Base-by-base conservation (phyloP, 2,888 invertebrate genomes). In the Horisme vitalbata region DNA sequence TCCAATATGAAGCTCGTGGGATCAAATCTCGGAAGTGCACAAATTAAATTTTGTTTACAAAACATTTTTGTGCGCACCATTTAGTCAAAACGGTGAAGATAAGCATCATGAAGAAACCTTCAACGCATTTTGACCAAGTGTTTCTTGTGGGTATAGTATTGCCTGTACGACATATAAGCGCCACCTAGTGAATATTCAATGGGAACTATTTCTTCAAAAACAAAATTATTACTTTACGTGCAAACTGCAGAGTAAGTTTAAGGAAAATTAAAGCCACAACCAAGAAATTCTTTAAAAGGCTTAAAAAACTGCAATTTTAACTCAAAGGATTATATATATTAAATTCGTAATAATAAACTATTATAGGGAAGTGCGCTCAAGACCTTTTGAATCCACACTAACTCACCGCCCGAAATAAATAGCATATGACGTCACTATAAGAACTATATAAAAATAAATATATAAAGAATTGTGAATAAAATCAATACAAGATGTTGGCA, bases 361-460 rank as follows among this genome's bases (percentile, higher is more conserved):
- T 20, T 12, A 10, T 15, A 13, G 48, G 48, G 44, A 55, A 50
- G 52, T 55, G 55, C 73, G 65, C 60, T 37, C 31, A 23, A 47
- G 41, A 55, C 46, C 6, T 30, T 32, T 9, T 26, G 12, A n/a
- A 39, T 57, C 77, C 82, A 81, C 82, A 81, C 83, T 83, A 83
- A 79, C 81, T 79, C 74, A 79, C 78, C 76, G 73, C 65, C 68
- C 33, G 41, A 65, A 73, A 67, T 67, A 52, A 47, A 58, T 55
- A 46, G 52, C 47, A 37, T 34, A 23, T 46, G 33, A 59, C 50
- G 46, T 48, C 48, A 52, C 33, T 45, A 52, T 35, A 21, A 48
- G 57, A 20, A 58, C 54, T 57, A 36, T 46, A 46, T 61, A 54
- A 37, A 53, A 55, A 62, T 52, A 54, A 52, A 55, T 41, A 52